Conservation (phyloP, 2,888 invertebrate genomes). For the Ophraella communa region DNA sequence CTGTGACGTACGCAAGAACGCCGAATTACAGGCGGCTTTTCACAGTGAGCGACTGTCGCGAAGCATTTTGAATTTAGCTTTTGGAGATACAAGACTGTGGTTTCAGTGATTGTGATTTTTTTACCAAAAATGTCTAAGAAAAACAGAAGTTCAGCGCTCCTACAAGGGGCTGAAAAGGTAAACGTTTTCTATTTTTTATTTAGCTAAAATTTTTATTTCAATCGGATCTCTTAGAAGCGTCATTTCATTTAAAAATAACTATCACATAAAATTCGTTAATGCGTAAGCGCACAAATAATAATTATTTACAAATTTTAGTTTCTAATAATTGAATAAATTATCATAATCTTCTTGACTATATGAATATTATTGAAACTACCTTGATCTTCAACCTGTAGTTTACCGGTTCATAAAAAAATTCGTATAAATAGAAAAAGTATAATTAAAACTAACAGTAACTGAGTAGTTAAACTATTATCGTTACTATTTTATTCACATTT, state of each 20-base stretch:
- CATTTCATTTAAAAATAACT: background rate
- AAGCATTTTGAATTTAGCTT: slow-evolving; percentile 33
- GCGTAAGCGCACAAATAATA: too few relatives aligned
- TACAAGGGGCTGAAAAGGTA: slow-evolving; percentile 53
- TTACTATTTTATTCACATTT: too few relatives aligned
- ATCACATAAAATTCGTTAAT: background rate
- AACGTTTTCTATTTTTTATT: slow-evolving; percentile 34
- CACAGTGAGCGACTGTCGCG: background rate
- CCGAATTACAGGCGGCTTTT: background rate
- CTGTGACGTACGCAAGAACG: background rate
- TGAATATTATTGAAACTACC: background rate
- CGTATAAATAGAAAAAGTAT: background rate
- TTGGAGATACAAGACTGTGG: slow-evolving; percentile 32
- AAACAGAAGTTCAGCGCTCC: slow-evolving; percentile 44
- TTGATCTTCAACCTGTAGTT: background rate
- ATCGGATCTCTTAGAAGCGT: background rate
- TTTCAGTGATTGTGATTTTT: slow-evolving; percentile 36
- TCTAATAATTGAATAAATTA: background rate
- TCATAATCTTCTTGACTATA: background rate
- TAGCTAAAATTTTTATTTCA: background rate
- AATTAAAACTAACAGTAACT: too few relatives aligned
- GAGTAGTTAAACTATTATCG: too few relatives aligned
- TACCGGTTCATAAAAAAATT: background rate
- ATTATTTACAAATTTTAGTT: background rate
- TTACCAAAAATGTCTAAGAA: slow-evolving; percentile 49